Evolutionary conservation across 2,888 invertebrate genomes (phyloP).

Genomic region (Cybosia mesomella): DNA sequence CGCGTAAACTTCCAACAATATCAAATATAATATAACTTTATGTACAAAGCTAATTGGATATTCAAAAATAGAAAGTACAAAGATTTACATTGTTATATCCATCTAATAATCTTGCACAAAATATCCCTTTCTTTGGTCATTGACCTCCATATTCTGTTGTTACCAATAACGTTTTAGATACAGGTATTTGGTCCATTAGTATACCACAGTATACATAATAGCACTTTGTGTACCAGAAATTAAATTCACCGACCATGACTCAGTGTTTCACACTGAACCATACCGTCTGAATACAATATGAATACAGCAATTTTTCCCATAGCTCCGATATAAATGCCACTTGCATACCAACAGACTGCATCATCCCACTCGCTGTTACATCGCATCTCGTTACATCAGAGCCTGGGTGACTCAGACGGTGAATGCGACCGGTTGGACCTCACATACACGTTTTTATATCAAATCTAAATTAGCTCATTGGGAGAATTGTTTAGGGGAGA

Average conservation of each 20-base stretch:
- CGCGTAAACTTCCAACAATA: too few relatives aligned
- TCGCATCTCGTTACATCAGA: slow-evolving; percentile 52
- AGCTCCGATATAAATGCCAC: slow-evolving; percentile 21
- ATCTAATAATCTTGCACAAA: not conserved
- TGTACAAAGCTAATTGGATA: not conserved
- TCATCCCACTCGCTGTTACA: slow-evolving; percentile 28
- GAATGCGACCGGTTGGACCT: slow-evolving; percentile 55
- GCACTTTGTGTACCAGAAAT: not conserved
- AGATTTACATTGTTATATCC: not conserved
- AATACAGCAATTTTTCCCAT: slow-evolving; percentile 1
- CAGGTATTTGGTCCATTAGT: not conserved
- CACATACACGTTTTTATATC: slow-evolving; percentile 33
- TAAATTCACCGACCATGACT: slow-evolving; percentile 7
- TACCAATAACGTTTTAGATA: not conserved
- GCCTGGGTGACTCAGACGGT: slow-evolving; percentile 58
- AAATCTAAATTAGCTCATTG: not conserved
- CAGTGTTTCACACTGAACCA: slow-evolving; percentile 6
- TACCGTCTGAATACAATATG: not conserved
- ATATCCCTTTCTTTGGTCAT: not conserved
- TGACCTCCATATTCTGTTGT: not conserved
- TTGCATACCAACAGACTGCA: slow-evolving; percentile 32
- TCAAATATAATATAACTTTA: too few relatives aligned
- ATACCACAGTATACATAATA: slow-evolving; percentile 2
- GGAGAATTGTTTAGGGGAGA: not conserved
- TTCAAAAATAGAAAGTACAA: slow-evolving; percentile 1